phyloP scores from a whole-genome alignment of 2,113 vertebrate genomes.

The Hystrix cristata region DNA sequence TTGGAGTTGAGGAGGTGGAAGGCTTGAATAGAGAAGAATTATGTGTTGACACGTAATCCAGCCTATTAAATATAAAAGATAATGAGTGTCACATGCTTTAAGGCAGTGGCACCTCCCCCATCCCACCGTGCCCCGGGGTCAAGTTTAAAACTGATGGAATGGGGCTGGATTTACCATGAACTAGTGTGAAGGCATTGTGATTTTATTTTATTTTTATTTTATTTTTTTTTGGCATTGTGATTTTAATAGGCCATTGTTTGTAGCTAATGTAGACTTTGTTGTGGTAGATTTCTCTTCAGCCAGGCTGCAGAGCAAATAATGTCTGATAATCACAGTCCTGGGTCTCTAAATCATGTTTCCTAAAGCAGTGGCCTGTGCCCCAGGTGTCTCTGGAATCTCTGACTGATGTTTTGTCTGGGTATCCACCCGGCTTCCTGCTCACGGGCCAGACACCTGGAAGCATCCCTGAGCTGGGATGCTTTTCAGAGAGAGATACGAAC shows the following conservation, averaged over 20 bases:
- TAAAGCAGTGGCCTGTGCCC: neutral
- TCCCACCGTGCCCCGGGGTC: neutral
- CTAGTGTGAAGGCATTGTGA: neutral
- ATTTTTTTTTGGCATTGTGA: neutral
- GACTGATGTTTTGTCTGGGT: neutral
- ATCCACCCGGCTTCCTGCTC: neutral
- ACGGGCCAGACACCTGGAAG: neutral
- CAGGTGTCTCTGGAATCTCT: neutral
- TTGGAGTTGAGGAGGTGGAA: slow-evolving; percentile 68
- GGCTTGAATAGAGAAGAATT: slow-evolving; percentile 42
- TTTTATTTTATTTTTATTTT: neutral
- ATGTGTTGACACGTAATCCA: slow-evolving; percentile 57
- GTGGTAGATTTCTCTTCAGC: slow-evolving; percentile 4
- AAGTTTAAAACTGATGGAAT: neutral
- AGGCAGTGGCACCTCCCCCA: neutral
- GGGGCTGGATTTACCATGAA: neutral
- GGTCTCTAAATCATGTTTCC: neutral
- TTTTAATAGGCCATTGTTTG: slow-evolving; percentile 36
- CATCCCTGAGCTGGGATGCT: neutral
- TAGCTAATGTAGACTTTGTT: neutral
- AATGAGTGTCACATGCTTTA: slow-evolving; percentile 15
- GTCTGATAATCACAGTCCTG: neutral
- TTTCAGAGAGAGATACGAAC: neutral
- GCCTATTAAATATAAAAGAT: slow-evolving; percentile 37
- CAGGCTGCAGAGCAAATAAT: neutral